These are phyloP conservation scores for Drosophila gunungcola DNA, from an alignment of 1,140 invertebrate species.

Conservation along the genomic window DNA sequence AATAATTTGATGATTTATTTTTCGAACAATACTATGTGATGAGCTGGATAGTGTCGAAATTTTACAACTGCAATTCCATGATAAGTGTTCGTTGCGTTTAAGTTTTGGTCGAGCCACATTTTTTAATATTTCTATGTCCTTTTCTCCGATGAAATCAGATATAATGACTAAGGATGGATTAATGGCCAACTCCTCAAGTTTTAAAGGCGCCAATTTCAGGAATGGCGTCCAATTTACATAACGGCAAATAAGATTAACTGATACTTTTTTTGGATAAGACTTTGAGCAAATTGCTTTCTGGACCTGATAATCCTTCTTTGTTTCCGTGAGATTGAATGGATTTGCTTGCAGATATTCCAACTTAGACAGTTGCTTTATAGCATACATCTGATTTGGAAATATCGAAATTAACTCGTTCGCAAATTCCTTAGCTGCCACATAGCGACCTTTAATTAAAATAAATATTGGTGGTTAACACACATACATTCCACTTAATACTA, in stretches of 20 bases:
- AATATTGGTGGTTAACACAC: no score
- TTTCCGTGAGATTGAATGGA: background rate
- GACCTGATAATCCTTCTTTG: background rate
- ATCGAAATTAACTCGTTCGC: conserved; percentile 2
- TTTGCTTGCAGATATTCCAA: background rate
- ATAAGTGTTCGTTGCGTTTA: background rate
- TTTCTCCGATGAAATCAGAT: background rate
- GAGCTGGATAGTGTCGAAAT: background rate
- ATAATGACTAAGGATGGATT: background rate
- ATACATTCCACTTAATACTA: no score
- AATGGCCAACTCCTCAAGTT: conserved; percentile 1
- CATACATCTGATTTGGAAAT: conserved; percentile 10
- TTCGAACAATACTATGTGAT: conserved; percentile 3
- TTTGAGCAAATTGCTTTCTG: conserved; percentile 7
- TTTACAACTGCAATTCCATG: conserved; percentile 23
- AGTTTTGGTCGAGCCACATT: conserved; percentile 1
- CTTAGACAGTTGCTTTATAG: conserved; percentile 6
- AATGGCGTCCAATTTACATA: conserved; percentile 2
- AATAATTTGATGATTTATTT: conserved; percentile 7
- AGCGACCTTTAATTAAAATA: conserved; percentile 3
- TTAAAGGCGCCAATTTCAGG: conserved; percentile 2
- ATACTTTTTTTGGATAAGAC: background rate
- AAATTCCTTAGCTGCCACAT: conserved; percentile 3
- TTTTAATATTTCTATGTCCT: conserved; percentile 15
- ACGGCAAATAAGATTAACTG: background rate